Conservation (phyloP, 2,797 vertebrate genomes). For the Poeciliopsis turneri region DNA sequence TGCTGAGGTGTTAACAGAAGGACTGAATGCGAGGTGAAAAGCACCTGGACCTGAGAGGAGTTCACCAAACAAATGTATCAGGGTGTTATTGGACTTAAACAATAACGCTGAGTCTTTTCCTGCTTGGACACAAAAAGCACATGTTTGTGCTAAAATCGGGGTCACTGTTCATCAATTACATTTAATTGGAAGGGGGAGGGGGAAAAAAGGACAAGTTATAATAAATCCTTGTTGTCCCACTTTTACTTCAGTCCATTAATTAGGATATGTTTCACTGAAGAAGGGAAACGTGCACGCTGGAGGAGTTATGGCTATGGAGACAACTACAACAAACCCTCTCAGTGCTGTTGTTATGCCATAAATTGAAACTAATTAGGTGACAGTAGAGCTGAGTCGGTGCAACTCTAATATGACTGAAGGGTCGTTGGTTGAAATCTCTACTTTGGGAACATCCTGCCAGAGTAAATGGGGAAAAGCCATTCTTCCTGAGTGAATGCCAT, state of each 20-base stretch:
- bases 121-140: constrained; percentile 10
- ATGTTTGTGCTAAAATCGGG: constrained; percentile 15
- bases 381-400: constrained; percentile 47
- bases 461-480: constrained; percentile 42
- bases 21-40: constrained; percentile 29
- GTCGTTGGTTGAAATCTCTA: constrained; percentile 53
- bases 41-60: constrained; percentile 29
- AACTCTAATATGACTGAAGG: constrained; percentile 50
- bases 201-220: constrained; percentile 15
- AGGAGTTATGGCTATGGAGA: constrained; percentile 18
- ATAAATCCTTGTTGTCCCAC: constrained; percentile 8
- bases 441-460: constrained; percentile 49
- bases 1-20: constrained; percentile 47
- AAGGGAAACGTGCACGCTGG: background rate
- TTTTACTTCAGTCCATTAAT: constrained; percentile 16
- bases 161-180: constrained; percentile 21
- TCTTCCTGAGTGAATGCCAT: constrained; percentile 38
- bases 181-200: constrained; percentile 19
- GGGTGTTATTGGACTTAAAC: constrained; percentile 16
- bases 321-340: constrained; percentile 25
- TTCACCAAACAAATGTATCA: constrained; percentile 29
- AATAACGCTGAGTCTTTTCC: background rate
- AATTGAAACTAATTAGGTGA: constrained; percentile 63
- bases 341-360: constrained; percentile 44
- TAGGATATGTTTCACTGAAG: constrained; percentile 19